phyloP scores from a whole-genome alignment of 2,797 vertebrate genomes.

The Coracias cyanogaster region DNA sequence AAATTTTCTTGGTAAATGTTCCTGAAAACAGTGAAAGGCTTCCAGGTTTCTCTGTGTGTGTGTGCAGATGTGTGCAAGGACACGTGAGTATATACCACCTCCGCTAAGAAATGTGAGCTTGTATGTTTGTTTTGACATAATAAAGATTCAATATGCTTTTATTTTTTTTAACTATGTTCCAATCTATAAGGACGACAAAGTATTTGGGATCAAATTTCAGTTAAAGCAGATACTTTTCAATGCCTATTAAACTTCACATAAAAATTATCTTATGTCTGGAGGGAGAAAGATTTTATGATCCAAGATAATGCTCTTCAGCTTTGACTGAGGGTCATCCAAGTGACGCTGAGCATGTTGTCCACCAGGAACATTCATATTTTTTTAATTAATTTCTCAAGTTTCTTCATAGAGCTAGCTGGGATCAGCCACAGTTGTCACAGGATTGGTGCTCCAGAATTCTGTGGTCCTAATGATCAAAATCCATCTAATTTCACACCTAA shows the following conservation, averaged over 20 bases:
- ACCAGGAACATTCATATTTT: background rate
- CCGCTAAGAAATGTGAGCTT: background rate
- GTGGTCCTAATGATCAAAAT: background rate
- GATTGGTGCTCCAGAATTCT: background rate
- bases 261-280: background rate
- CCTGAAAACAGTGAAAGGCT: constrained; percentile 22
- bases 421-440: background rate
- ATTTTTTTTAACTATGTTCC: background rate
- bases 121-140: background rate
- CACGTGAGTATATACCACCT: background rate
- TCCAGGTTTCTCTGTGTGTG: constrained; percentile 8
- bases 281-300: background rate
- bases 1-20: constrained; percentile 69
- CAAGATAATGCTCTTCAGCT: background rate
- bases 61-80: background rate
- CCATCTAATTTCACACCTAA: background rate
- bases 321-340: background rate
- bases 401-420: background rate
- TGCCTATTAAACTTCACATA: background rate
- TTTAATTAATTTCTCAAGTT: background rate
- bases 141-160: background rate
- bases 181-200: background rate
- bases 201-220: background rate
- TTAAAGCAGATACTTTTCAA: background rate
- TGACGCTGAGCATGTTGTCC: background rate